These are phyloP conservation scores for Pemphigus obesinymphae DNA, from an alignment of 1,140 invertebrate species.

Conservation along the genomic window DNA sequence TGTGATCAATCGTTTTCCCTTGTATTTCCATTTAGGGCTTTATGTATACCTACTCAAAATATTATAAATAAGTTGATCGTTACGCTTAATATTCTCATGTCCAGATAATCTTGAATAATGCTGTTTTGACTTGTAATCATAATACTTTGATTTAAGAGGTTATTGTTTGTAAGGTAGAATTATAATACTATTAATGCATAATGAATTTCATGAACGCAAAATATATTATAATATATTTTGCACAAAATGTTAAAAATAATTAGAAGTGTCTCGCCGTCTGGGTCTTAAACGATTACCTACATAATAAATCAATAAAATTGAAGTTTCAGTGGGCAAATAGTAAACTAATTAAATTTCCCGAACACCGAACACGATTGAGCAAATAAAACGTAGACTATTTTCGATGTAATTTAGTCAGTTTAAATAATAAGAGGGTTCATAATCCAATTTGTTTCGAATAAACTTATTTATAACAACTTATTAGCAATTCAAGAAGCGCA, in stretches of 20 bases:
- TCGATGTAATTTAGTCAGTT: too few relatives aligned
- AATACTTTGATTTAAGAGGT: background rate
- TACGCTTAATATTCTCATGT: background rate
- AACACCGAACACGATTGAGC: too few relatives aligned
- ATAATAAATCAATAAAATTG: background rate
- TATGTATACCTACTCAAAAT: background rate
- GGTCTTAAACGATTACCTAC: background rate
- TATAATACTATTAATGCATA: background rate
- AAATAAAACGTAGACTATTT: too few relatives aligned
- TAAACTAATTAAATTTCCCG: too few relatives aligned
- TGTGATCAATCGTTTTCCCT: background rate
- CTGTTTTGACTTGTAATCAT: background rate
- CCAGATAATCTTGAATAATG: constrained; percentile 15
- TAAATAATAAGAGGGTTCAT: too few relatives aligned
- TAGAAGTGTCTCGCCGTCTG: background rate
- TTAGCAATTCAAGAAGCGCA: too few relatives aligned
- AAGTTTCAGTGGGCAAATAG: background rate
- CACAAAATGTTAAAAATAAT: background rate
- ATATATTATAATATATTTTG: background rate
- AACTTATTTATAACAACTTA: too few relatives aligned
- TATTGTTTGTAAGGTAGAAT: background rate
- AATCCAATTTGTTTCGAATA: too few relatives aligned
- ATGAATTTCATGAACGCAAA: background rate
- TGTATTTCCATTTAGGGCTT: background rate
- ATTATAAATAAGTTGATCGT: background rate